Evolutionary conservation across 2,888 invertebrate species (phyloP), one percentile per base, ranked within the genome.

Genomic region (Kryphioiulus occultus): DNA sequence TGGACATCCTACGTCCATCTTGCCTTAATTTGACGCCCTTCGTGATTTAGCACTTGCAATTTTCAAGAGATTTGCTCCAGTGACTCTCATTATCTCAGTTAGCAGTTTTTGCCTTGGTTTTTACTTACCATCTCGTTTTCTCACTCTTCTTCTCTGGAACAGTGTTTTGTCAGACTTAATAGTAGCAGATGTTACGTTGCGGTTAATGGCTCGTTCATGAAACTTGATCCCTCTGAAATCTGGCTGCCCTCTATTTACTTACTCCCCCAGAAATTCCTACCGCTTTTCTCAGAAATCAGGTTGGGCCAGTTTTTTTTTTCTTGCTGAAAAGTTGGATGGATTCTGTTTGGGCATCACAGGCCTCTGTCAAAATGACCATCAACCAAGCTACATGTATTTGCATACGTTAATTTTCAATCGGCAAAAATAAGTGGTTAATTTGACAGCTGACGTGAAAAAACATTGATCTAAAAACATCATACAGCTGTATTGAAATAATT

Each of bases 1-100:
- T 68, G 68, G 68, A 26, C 68, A 12, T 68, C 68, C 68, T 68
- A 68, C 68, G 68, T 26, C 68, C 68, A 26, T 26, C 22, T n/a
- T 22, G 59, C 68, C 26, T 15, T 39, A 9, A 3, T 26, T 68
- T 17, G 17, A 68, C 68, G 68, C 68, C 68, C 68, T 26, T 68
- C 68, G 9, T 68, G 68, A 68, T 68, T 68, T 68, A 68, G 26
- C 68, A 2, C 26, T 68, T 26, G 68, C 26, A 68, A 26, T 68
- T 59, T 68, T 68, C 47, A 59, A 59, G n/a, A 59, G 53, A 59
- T 59, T 59, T 59, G 53, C 53, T 59, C 53, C 53, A 59, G 53
- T n/a, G 53, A 59, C 4, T 59, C 3, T 59, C 53, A 5, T 59
- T 59, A 59, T 19, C 19, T 59, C 53, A n/a, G n/a, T n/a, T n/a